Percentiles rank a stretch among this genome's conserved stretches.
Conservation (phyloP, 1,140 invertebrate species). For the Drosophila burlai region DNA sequence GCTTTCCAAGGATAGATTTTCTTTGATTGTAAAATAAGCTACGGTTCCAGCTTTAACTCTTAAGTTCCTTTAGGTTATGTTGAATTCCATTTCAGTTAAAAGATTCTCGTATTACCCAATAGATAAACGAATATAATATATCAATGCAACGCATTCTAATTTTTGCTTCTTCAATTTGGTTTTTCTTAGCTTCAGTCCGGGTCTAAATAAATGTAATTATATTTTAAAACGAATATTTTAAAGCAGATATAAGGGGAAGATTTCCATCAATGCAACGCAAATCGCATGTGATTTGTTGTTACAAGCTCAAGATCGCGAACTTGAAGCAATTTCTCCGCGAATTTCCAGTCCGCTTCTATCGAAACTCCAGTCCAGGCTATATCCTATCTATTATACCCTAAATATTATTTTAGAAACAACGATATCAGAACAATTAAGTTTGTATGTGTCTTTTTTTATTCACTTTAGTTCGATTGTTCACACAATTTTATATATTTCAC, state of each 20-base stretch:
- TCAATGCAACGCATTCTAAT: not conserved
- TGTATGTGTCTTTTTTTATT: not conserved
- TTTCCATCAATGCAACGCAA: no score
- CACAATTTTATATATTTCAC: slow-evolving; percentile 16
- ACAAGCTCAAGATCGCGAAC: no score
- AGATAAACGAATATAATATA: not conserved
- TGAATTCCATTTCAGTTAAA: not conserved
- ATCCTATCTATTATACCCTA: no score
- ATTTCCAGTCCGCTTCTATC: no score
- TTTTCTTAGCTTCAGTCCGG: no score
- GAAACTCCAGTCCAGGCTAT: no score
- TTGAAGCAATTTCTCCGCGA: no score
- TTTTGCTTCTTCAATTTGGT: no score
- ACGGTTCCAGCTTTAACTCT: not conserved
- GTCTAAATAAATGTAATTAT: no score
- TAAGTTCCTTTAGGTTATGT: not conserved
- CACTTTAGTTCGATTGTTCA: not conserved
- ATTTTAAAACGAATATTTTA: no score
- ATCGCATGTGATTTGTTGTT: no score
- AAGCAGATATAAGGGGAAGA: no score
- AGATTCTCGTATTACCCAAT: not conserved
- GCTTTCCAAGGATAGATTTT: not conserved
- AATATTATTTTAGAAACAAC: not conserved
- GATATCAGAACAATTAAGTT: not conserved
- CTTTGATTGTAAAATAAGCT: not conserved